Base-by-base conservation (phyloP, 1,140 invertebrate species). In the Drosophila ficusphila region DNA sequence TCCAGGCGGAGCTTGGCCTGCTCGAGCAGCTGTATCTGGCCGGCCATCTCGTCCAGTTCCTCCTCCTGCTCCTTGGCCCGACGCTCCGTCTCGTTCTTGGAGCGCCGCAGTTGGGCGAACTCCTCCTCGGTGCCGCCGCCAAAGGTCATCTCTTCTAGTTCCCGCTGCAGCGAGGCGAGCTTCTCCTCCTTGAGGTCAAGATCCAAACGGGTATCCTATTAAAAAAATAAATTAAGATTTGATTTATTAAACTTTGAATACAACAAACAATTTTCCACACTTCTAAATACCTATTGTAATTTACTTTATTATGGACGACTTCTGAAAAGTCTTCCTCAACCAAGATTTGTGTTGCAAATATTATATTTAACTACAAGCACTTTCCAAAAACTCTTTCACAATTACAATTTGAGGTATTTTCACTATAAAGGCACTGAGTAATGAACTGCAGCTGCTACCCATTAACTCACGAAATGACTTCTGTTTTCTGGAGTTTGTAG, bases 41-140 rank as follows among this genome's bases (percentile, higher is more conserved):
- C 97, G 0, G 97, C 97, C 69, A 98, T 93, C 83, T 99, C 97
- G 90, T 99, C 98, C 19, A 99, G 92, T 89, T 99, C 98, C 91
- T 99, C 98, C 82, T 99, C 97, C 92, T 98, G 97, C 83, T 99
- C 97, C 81, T 97, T 95, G 3, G 95, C 91, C 62, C 97, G 95
- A 27, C 95, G 93, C 85, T 98, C 97, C n/a, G 97, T 93, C 46
- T 98, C 97, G 81, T 97, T 95, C 83, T 97, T 97, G 0, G 94
- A 94, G 79, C 97, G 95, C 58, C 97, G 95, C 61, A 98, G 92
- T 19, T 94, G 93, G 0, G 95, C 95, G 11, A 97, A 94, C 92
- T 98, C 97, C 86, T 97, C 96, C 67, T 98, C 97, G 0, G 96
- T 96, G 83, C 96, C 96, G 3, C 95, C 95, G 8, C 96, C 95